Evolutionary conservation across 1,140 invertebrate genomes (phyloP), one percentile per base, ranked within the genome.

Genomic region (Ctenoplectra terminalis): DNA sequence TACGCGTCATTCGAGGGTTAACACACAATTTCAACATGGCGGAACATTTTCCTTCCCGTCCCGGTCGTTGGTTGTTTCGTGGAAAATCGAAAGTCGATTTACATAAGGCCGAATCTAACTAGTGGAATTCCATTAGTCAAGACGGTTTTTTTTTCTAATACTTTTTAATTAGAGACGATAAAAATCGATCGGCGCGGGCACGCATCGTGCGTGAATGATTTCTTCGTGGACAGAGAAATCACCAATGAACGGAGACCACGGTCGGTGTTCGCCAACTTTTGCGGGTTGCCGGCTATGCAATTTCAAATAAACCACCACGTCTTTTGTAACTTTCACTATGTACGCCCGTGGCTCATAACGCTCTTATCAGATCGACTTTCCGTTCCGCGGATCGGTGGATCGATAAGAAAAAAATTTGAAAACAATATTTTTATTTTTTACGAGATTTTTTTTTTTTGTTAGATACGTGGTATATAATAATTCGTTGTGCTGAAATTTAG

Each of bases 241-340:
- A 20, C 20, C 2, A 50, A 34, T 31, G 37, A 26, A 48, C 5
- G 8, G 20, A 5, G 46, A 17, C 9, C 7, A 9, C 2, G 40
- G 23, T 34, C 17, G 26, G 23, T 50, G 29, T 67, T 69, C 20
- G 17, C 46, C 34, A 63, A 29, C 15, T 37, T 48, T 74, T 74
- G n/a, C 34, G 34, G 8, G n/a, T 64, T 64, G 7, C 37, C 13
- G n/a, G 13, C 48, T 54, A 3, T 43, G 46, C 46, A 63, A 72
- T 81, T 83, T 69, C 40, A 83, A 83, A 83, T 61, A 64, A 74
- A 58, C 71, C 58, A 63, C 37, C 29, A 50, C 20, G 60, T 60
- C 48, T 50, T 37, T 79, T 26, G 58, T 50, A 48, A 72, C 76
- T 66, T 80, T 80, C 77, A 80, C 77, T 50, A 50, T 5, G 50